These are phyloP conservation scores for Bolinopsis microptera DNA, from an alignment of 37 sponge, comb jelly and placozoan genomes.

Conservation along the genomic window DNA sequence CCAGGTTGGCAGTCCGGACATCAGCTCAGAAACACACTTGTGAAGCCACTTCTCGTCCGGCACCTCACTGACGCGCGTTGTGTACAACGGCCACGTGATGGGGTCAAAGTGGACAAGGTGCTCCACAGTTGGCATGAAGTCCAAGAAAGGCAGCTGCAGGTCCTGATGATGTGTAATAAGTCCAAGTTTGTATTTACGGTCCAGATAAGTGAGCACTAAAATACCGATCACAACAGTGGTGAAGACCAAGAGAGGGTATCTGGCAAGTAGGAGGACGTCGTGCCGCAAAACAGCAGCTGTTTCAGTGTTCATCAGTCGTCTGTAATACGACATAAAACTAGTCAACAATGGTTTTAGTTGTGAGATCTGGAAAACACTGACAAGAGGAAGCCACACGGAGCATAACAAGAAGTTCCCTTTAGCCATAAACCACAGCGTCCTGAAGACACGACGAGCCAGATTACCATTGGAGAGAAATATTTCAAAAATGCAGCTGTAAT, in stretches of 20 bases:
- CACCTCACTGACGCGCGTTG: conserved; percentile 38
- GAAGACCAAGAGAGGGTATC: neutral
- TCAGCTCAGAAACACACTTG: conserved; percentile 54
- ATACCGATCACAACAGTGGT: neutral
- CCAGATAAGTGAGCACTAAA: neutral
- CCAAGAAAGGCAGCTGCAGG: conserved; percentile 57
- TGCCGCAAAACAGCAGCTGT: conserved; percentile 44
- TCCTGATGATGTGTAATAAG: conserved; percentile 29
- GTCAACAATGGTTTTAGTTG: conserved; percentile 12
- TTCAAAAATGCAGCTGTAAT: conserved; percentile 61
- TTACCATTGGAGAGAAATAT: conserved; percentile 48
- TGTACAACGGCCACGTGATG: conserved; percentile 64
- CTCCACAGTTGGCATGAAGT: conserved; percentile 66
- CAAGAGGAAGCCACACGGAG: conserved; percentile 50
- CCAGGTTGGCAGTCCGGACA: neutral
- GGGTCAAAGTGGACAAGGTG: conserved; percentile 58
- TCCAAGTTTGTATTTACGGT: conserved; percentile 26
- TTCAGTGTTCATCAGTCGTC: conserved; percentile 57
- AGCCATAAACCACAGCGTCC: conserved; percentile 63
- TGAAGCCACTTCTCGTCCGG: conserved; percentile 66
- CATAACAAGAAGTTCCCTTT: conserved; percentile 59
- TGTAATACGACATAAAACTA: conserved; percentile 36
- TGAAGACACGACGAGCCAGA: conserved; percentile 25
- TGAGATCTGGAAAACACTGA: conserved; percentile 50
- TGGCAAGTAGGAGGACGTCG: neutral